phyloP scores from a whole-genome alignment of 2,888 invertebrate genomes.

The Archaeoteleia sp. region DNA sequence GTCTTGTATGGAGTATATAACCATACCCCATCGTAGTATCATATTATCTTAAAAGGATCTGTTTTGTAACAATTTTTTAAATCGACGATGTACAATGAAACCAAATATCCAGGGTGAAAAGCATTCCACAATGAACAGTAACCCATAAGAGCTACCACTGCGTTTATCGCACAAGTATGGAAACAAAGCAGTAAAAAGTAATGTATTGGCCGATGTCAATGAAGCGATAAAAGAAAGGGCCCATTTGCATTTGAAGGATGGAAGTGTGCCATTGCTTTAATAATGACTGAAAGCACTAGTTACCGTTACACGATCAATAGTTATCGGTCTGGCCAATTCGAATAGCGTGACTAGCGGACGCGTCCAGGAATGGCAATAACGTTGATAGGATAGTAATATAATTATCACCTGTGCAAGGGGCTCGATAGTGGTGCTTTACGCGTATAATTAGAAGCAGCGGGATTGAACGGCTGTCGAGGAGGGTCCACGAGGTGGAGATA shows the following conservation, averaged over 20 bases:
- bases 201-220: too few relatives aligned
- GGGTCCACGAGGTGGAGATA: conserved; percentile 40
- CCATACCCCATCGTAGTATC: too few relatives aligned
- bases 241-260: conserved; percentile 1
- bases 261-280: conserved; percentile 20
- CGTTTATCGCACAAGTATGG: too few relatives aligned
- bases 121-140: too few relatives aligned
- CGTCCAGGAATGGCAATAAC: conserved; percentile 71
- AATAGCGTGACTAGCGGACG: conserved; percentile 63
- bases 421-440: conserved; percentile 64
- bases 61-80: too few relatives aligned
- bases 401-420: conserved; percentile 71
- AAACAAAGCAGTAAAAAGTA: too few relatives aligned
- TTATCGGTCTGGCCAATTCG: conserved; percentile 63
- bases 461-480: conserved; percentile 61
- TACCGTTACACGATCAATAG: conserved; percentile 43
- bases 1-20: too few relatives aligned
- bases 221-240: conserved; percentile 5
- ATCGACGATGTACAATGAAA: too few relatives aligned
- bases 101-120: too few relatives aligned
- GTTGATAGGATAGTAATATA: conserved; percentile 73
- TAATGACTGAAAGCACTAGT: conserved; percentile 42
- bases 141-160: too few relatives aligned
- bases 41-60: too few relatives aligned
- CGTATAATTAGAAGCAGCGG: conserved; percentile 70